Percentiles rank a stretch among this genome's conserved stretches.
phyloP scores from a whole-genome alignment of 2,797 vertebrate genomes.

The Anolis apletophallus region DNA sequence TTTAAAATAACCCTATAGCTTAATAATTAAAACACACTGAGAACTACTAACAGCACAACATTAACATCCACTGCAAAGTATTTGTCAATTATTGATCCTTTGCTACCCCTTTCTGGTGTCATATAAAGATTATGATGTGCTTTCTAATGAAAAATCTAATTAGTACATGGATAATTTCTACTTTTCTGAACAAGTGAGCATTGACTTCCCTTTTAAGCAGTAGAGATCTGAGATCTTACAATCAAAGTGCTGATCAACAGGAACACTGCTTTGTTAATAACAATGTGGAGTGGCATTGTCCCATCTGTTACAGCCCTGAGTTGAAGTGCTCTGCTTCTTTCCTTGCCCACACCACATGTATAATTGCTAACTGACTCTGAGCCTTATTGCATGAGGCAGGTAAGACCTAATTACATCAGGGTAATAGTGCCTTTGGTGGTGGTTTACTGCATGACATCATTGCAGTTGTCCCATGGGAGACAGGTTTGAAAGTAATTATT shows the following conservation, averaged over 20 bases:
- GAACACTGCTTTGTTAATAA: too few species aligned
- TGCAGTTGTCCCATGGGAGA: too few species aligned
- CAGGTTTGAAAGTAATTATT: too few species aligned
- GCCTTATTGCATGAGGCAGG: too few species aligned
- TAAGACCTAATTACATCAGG: too few species aligned
- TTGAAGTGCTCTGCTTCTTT: neutral
- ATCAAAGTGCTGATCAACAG: too few species aligned
- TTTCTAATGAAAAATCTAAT: slow-evolving; percentile 44
- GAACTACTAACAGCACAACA: neutral
- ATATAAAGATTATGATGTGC: slow-evolving; percentile 50
- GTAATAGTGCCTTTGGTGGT: too few species aligned
- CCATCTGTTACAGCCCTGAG: neutral
- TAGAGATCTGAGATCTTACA: neutral
- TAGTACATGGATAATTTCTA: neutral
- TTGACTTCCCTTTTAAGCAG: slow-evolving; percentile 18
- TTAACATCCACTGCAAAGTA: neutral
- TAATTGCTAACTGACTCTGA: neutral
- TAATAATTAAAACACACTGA: neutral
- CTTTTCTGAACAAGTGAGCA: neutral
- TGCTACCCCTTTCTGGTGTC: slow-evolving; percentile 73
- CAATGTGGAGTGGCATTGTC: neutral
- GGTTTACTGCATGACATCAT: too few species aligned
- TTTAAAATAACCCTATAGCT: neutral
- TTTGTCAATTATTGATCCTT: slow-evolving; percentile 58
- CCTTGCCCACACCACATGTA: neutral